A percentile compares a stretch with the other conserved stretches of the same genome.
phyloP scores from a whole-genome alignment of 2,113 vertebrate genomes.

The Eidolon helvum region DNA sequence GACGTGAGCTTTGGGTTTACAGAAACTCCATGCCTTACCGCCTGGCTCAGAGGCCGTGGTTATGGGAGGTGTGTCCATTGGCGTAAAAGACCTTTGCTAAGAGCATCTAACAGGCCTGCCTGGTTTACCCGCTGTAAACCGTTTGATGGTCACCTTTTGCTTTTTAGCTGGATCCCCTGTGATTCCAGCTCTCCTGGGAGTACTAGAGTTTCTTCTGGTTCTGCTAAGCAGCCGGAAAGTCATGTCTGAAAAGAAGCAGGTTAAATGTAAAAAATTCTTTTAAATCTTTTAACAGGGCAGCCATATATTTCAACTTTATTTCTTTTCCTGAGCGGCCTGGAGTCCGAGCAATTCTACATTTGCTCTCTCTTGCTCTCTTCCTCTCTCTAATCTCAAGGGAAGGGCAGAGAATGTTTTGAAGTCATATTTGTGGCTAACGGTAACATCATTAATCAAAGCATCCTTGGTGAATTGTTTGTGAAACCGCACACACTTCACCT shows the following conservation, averaged over 20 bases:
- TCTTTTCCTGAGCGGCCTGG: not conserved
- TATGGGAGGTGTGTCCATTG: conserved; percentile 59
- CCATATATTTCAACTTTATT: not conserved
- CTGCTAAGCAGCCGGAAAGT: not conserved
- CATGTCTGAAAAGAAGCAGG: not conserved
- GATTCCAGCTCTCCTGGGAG: conserved; percentile 11
- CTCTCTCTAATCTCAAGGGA: not conserved
- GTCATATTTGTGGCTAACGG: not conserved
- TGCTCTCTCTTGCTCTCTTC: not conserved
- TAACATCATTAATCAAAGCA: not conserved
- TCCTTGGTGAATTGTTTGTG: not conserved
- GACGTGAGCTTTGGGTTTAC: conserved; percentile 40
- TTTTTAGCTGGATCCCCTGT: conserved; percentile 59
- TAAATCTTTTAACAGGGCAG: not conserved
- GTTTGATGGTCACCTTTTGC: conserved; percentile 59
- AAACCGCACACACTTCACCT: not conserved
- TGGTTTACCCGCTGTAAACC: conserved; percentile 41
- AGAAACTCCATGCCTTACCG: conserved; percentile 8
- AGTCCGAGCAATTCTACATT: not conserved
- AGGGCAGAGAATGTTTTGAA: not conserved
- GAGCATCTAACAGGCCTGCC: conserved; percentile 49
- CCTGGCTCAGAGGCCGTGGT: conserved; percentile 52
- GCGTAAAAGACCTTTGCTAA: conserved; percentile 61
- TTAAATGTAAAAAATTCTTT: conserved; percentile 26
- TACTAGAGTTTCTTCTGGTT: not conserved